Evolutionary conservation across 2,113 vertebrate genomes (phyloP).

Genomic region (Eulemur rufifrons): DNA sequence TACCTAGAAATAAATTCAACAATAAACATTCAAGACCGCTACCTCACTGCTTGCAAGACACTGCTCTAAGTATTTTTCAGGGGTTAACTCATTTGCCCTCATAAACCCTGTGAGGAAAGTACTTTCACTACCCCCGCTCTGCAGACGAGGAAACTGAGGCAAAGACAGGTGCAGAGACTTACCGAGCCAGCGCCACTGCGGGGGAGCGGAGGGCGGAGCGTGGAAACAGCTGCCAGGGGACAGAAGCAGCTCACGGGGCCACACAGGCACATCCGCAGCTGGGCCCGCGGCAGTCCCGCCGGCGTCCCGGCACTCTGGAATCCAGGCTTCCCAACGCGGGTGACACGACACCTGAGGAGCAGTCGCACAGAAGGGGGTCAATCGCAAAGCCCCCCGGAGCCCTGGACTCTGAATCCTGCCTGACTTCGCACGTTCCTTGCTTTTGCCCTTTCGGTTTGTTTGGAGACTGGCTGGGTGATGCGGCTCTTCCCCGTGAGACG

Average conservation of each 20-base stretch:
- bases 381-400: neutral
- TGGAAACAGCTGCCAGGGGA: neutral
- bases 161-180: neutral
- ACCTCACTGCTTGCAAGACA: neutral
- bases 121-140: neutral
- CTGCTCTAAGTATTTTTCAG: neutral
- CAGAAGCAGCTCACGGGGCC: no score
- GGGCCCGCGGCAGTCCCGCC: fast-evolving
- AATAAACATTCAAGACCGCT: neutral
- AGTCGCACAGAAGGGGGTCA: fast-evolving
- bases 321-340: neutral
- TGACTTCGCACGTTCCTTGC: neutral
- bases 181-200: no score
- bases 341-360: fast-evolving
- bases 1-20: neutral
- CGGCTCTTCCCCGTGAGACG: neutral
- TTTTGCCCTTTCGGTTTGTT: fast-evolving
- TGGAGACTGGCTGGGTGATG: no score
- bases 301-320: fast-evolving
- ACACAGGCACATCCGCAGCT: neutral
- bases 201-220: fast-evolving
- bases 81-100: neutral
- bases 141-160: neutral
- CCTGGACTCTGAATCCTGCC: neutral
- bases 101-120: neutral